phyloP scores from a whole-genome alignment of 2,888 invertebrate genomes.

The Drosophila rubida region DNA sequence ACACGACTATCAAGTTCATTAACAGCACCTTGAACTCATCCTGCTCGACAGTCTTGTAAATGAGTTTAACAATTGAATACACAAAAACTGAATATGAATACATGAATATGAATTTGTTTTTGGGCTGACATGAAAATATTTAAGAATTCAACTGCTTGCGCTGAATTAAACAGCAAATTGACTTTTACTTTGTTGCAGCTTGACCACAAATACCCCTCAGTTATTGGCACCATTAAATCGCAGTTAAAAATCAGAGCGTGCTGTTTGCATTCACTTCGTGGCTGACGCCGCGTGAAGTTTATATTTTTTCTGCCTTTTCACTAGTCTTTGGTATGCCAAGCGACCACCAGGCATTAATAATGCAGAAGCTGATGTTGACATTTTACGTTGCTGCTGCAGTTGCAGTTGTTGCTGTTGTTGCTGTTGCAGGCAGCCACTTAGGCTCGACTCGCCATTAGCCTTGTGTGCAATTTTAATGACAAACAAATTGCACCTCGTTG shows the following conservation, averaged over 20 bases:
- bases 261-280: background rate
- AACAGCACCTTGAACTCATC: background rate
- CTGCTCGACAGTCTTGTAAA: too few species aligned
- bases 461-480: conserved; percentile 80
- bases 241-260: conserved; percentile 8
- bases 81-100: too few species aligned
- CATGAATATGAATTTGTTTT: too few species aligned
- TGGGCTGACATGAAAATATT: too few species aligned
- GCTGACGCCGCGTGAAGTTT: conserved; percentile 9
- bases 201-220: background rate
- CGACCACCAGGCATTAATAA: conserved; percentile 62
- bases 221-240: conserved; percentile 1
- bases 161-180: background rate
- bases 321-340: conserved; percentile 23
- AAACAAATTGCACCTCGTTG: conserved; percentile 71
- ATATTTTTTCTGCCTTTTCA: conserved; percentile 10
- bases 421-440: conserved; percentile 47
- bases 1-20: background rate
- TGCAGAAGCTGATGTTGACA: conserved; percentile 61
- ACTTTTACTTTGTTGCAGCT: background rate
- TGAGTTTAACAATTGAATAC: too few species aligned
- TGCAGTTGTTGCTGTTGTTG: conserved; percentile 13
- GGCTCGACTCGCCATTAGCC: conserved; percentile 72
- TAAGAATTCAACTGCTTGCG: too few species aligned
- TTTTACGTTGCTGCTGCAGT: conserved; percentile 27